These are phyloP conservation scores for Phenacoccus solenopsis DNA, from an alignment of 1,140 invertebrate species.

Conservation along the genomic window DNA sequence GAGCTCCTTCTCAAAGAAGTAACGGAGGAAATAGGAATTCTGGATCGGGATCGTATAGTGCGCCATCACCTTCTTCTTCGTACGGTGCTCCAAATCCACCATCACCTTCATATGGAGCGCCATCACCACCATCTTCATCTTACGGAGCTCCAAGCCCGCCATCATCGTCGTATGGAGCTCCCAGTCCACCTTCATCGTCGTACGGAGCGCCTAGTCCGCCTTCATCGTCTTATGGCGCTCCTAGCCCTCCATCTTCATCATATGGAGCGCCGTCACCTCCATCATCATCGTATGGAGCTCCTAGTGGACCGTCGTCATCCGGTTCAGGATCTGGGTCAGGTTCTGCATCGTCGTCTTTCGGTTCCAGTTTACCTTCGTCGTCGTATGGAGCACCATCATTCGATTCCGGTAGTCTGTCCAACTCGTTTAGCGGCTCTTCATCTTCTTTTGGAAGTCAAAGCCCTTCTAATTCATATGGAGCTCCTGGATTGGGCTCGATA, in stretches of 20 bases:
- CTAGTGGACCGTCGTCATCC: conserved; percentile 23
- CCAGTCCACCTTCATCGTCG: conserved; percentile 13
- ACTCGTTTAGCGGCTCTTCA: too few species aligned
- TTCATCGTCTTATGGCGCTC: conserved; percentile 19
- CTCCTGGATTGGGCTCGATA: conserved; percentile 12
- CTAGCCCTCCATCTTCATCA: conserved; percentile 22
- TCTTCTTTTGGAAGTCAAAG: conserved; percentile 13
- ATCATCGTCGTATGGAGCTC: conserved; percentile 22
- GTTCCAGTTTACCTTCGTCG: conserved; percentile 14
- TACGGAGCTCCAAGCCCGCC: conserved; percentile 32
- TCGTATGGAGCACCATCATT: conserved; percentile 21
- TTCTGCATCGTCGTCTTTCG: conserved; percentile 15
- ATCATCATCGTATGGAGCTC: conserved; percentile 29
- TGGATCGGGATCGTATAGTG: background rate
- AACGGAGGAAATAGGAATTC: too few species aligned
- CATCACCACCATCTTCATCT: conserved; percentile 25
- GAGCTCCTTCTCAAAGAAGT: conserved; percentile 23
- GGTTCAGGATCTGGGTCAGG: conserved; percentile 17
- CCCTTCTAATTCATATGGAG: conserved; percentile 7
- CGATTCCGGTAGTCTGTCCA: conserved; percentile 7
- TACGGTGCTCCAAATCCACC: conserved; percentile 25
- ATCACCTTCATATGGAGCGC: conserved; percentile 32
- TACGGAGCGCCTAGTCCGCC: conserved; percentile 22
- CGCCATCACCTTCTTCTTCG: conserved; percentile 30
- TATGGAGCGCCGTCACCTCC: conserved; percentile 29